Evolutionary conservation across 2,888 invertebrate species (phyloP), one percentile per base, ranked within the genome.

Genomic region (Parelbella ahira): DNA sequence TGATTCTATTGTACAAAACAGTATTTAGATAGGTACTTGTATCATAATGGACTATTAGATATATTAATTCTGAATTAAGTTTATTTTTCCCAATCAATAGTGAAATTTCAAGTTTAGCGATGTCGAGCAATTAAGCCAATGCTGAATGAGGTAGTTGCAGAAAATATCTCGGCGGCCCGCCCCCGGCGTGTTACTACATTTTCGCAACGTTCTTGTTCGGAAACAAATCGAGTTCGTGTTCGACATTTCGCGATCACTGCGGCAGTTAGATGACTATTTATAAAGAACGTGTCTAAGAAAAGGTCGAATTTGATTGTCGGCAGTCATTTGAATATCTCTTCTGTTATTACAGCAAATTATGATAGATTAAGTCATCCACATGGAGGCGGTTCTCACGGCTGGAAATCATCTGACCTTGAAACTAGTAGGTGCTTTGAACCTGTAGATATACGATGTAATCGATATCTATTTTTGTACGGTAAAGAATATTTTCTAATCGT

Each of bases 251-350:
- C 77, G 81, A 84, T 79, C 78, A 79, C 74, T 66, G 74, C 56
- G 56, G 77, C 74, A 76, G 73, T 80, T 75, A 80, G 80, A 83
- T 74, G 80, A 83, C 83, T 82, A 80, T 84, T 81, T 83, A 86
- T 82, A 83, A 83, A 78, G 76, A 83, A 82, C 82, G 82, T 86
- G 82, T 82, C 78, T 82, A 63, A 70, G 77, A 75, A 86, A 87
- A 87, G 86, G 87, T 87, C 82, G 83, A 63, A 82, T 84, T 80
- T 86, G 86, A 86, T 87, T 84, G 80, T 81, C 67, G 76, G 69
- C 75, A 79, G 81, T 79, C 76, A 82, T 86, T 86, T 86, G 77
- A 83, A 86, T 84, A 83, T 81, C 65, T 74, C 72, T 75, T 60
- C 72, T 76, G 79, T 80, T 81, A 83, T 83, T 84, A 83, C 67